Percentiles rank a stretch among this genome's conserved stretches.
These are phyloP conservation scores for Champsocephalus esox DNA, from an alignment of 2,797 vertebrate species.

Conservation along the genomic window DNA sequence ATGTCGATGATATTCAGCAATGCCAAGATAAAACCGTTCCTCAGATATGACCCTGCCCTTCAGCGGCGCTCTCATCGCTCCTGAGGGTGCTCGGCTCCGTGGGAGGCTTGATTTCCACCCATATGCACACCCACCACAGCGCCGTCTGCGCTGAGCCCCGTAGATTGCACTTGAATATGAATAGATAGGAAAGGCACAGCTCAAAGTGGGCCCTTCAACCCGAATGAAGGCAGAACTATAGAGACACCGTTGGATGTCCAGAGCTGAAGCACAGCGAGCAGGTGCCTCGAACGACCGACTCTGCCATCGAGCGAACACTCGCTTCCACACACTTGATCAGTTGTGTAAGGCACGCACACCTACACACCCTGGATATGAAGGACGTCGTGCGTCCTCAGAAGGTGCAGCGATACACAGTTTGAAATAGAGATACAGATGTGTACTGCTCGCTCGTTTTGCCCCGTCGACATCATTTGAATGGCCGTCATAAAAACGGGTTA, in stretches of 20 bases:
- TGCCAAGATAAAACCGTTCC: too few relatives aligned
- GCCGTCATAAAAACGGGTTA: too few relatives aligned
- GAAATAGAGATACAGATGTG: too few relatives aligned
- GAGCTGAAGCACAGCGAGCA: constrained; percentile 22
- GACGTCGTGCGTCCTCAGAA: too few relatives aligned
- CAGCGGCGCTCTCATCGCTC: constrained; percentile 47
- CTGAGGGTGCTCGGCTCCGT: constrained; percentile 52
- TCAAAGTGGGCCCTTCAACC: constrained; percentile 67
- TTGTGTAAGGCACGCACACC: background rate
- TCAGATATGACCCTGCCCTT: too few relatives aligned
- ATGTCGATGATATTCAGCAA: too few relatives aligned
- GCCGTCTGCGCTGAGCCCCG: constrained; percentile 57
- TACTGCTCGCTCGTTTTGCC: too few relatives aligned
- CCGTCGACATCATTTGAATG: too few relatives aligned
- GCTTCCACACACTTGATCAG: background rate
- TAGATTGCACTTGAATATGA: constrained; percentile 77
- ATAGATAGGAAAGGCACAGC: constrained; percentile 72
- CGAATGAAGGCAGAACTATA: constrained; percentile 60
- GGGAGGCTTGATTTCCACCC: constrained; percentile 63
- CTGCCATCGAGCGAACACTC: background rate
- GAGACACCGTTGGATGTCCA: constrained; percentile 48
- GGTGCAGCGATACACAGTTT: too few relatives aligned
- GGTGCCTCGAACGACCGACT: constrained; percentile 1
- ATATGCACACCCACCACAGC: constrained; percentile 62
- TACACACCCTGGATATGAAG: too few relatives aligned